Evolutionary conservation across 64 coral and sea anemone genomes (phyloP).

Genomic region (Hydrozoanthus tunicans): DNA sequence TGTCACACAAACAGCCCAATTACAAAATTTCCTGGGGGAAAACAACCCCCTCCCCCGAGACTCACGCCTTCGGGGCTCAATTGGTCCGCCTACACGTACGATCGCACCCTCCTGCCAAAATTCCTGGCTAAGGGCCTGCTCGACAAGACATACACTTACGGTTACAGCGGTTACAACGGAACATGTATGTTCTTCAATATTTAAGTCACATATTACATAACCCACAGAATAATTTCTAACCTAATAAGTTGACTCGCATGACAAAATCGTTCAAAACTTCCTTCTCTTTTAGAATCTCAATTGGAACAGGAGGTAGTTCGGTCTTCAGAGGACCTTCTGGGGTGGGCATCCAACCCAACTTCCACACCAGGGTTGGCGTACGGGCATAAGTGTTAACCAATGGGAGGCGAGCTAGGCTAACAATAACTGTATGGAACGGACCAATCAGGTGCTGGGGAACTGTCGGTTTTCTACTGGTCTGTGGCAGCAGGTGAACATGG

Average conservation of each 20-base stretch:
- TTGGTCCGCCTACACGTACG: too few species aligned
- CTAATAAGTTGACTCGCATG: slow-evolving; percentile 82
- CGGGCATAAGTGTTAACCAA: slow-evolving; percentile 96
- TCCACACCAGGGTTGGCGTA: slow-evolving; percentile 93
- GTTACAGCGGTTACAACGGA: too few species aligned
- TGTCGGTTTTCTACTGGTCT: slow-evolving; percentile 42
- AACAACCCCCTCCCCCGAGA: too few species aligned
- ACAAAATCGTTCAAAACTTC: slow-evolving; percentile 97
- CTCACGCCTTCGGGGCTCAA: too few species aligned
- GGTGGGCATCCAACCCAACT: slow-evolving; percentile 83
- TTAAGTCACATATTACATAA: background rate
- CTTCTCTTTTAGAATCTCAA: slow-evolving; percentile 98
- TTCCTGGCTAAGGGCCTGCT: too few species aligned
- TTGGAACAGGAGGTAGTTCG: slow-evolving; percentile 89
- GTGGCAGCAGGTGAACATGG: slow-evolving; percentile 53
- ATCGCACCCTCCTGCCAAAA: too few species aligned
- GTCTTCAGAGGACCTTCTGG: slow-evolving; percentile 76
- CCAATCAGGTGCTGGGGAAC: slow-evolving; percentile 80
- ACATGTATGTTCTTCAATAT: too few species aligned
- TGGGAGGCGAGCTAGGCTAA: slow-evolving; percentile 83
- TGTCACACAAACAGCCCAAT: too few species aligned
- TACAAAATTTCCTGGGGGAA: too few species aligned
- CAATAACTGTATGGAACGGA: slow-evolving; percentile 70
- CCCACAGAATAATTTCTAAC: slow-evolving; percentile 40
- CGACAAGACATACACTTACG: too few species aligned